phyloP scores from a whole-genome alignment of 2,888 invertebrate genomes.

The Esperia sulphurella region DNA sequence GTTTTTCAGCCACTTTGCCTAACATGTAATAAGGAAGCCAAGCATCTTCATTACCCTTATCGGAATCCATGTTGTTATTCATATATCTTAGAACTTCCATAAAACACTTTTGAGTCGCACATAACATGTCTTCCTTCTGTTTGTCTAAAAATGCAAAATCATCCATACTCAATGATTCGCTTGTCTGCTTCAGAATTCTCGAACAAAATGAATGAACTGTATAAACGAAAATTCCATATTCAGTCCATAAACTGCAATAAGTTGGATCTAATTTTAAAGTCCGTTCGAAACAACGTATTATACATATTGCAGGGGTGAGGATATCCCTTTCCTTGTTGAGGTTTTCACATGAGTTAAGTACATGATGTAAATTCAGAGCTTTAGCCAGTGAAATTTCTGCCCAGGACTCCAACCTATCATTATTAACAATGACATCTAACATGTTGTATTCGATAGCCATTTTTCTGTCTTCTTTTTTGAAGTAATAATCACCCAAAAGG shows the following conservation, averaged over 20 bases:
- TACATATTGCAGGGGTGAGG: conserved; percentile 84
- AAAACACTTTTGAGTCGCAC: conserved; percentile 89
- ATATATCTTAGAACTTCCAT: conserved; percentile 82
- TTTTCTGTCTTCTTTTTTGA: conserved; percentile 89
- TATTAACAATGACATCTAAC: conserved; percentile 90
- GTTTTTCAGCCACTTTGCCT: conserved; percentile 95
- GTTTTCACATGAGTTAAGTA: conserved; percentile 86
- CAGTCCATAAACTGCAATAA: conserved; percentile 90
- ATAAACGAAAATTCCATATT: conserved; percentile 94
- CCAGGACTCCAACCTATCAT: conserved; percentile 93
- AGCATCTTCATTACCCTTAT: conserved; percentile 86
- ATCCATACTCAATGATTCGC: conserved; percentile 86
- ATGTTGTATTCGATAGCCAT: conserved; percentile 90
- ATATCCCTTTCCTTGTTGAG: conserved; percentile 81
- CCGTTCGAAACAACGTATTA: conserved; percentile 89
- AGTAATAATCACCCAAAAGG: conserved; percentile 93
- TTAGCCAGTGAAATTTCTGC: conserved; percentile 92
- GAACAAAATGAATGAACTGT: conserved; percentile 94
- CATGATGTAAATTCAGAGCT: conserved; percentile 87
- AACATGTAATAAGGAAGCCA: conserved; percentile 97
- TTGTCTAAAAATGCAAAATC: conserved; percentile 86
- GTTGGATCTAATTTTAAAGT: conserved; percentile 87
- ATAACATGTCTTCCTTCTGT: conserved; percentile 88
- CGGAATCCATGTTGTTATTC: conserved; percentile 70
- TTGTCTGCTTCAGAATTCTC: conserved; percentile 89